phyloP scores from a whole-genome alignment of 2,113 vertebrate species.

The Aspidoscelis tigris region DNA sequence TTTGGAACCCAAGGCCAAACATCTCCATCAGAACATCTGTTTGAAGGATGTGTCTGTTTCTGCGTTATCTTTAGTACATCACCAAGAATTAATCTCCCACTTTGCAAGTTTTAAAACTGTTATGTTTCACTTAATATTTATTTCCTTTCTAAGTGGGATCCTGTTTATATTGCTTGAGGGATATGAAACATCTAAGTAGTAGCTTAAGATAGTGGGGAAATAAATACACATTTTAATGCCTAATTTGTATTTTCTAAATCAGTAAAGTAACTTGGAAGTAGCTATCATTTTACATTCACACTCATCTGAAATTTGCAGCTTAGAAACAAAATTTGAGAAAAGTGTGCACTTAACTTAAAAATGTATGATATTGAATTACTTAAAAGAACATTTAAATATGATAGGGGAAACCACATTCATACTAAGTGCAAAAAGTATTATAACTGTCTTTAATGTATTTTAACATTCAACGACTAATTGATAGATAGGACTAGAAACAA shows the following conservation, averaged over 20 bases:
- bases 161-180: background rate
- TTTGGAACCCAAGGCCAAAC: constrained; percentile 18
- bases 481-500: no score
- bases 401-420: no score
- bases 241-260: background rate
- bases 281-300: background rate
- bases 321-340: no score
- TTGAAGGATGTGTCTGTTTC: background rate
- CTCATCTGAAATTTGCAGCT: background rate
- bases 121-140: background rate
- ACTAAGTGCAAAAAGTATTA: no score
- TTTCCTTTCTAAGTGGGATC: background rate
- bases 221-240: background rate
- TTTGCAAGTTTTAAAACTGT: background rate
- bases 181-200: background rate
- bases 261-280: background rate
- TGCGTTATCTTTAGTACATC: background rate
- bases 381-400: no score
- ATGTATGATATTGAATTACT: no score
- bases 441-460: no score
- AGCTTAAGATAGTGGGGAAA: background rate
- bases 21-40: background rate
- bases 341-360: no score
- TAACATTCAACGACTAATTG: no score
- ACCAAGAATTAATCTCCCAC: background rate